These are phyloP conservation scores for Sarcophaga rosellei DNA, from an alignment of 2,888 invertebrate genomes.

Conservation along the genomic window DNA sequence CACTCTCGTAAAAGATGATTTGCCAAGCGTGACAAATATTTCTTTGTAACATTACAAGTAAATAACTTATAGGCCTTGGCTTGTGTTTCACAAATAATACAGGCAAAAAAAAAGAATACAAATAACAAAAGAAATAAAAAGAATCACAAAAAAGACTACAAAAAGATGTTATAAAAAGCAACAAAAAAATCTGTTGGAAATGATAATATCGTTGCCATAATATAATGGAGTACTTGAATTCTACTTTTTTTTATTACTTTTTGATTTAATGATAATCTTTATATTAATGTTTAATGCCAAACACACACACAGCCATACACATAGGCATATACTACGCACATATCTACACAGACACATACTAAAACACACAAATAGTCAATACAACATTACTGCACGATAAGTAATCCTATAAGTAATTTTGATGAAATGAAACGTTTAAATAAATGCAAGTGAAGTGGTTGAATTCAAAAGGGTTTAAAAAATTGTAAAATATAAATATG, in stretches of 20 bases:
- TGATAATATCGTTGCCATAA: slow-evolving; percentile 41
- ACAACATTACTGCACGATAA: too few relatives aligned
- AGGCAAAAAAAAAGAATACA: not conserved
- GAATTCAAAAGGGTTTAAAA: too few relatives aligned
- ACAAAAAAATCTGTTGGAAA: slow-evolving; percentile 36
- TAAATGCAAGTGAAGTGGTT: too few relatives aligned
- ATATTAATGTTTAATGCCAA: slow-evolving; percentile 34
- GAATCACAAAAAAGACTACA: not conserved
- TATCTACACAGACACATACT: too few relatives aligned
- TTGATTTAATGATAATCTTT: slow-evolving; percentile 64
- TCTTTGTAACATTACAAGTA: slow-evolving; percentile 10
- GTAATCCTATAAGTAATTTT: too few relatives aligned
- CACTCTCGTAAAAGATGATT: slow-evolving; percentile 56
- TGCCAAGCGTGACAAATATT: slow-evolving; percentile 63
- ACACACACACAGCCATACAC: not conserved
- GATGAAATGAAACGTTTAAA: too few relatives aligned
- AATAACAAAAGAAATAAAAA: slow-evolving; percentile 2
- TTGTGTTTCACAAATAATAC: slow-evolving; percentile 5
- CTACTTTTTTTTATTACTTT: slow-evolving; percentile 43
- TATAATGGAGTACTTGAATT: slow-evolving; percentile 46
- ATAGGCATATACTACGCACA: too few relatives aligned
- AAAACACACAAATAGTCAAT: too few relatives aligned
- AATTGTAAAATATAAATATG: too few relatives aligned
- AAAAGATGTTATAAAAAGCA: not conserved
- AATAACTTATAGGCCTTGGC: slow-evolving; percentile 34